Evolutionary conservation across 2,113 vertebrate genomes (phyloP), one percentile per base, ranked within the genome.

Genomic region (Pseudorectes ferrugineus): DNA sequence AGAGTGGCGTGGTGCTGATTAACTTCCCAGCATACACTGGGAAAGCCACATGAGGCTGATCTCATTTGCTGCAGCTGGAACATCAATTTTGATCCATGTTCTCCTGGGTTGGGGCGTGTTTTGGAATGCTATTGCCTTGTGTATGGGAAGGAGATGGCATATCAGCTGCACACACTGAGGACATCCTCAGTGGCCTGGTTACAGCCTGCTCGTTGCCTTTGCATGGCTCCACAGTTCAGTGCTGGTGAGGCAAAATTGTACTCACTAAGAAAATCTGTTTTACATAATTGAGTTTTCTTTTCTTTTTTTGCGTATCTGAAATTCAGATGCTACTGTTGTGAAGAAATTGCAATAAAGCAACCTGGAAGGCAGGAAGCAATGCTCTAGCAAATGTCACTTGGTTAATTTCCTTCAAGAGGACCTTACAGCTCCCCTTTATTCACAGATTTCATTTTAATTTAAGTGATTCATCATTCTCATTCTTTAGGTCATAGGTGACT

Each of bases 371-470:
- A 71, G 22, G 31, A 16, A 93, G 1, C 4, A 85, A 12, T 87
- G 57, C 20, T 59, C n/a, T 74, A 36, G 42, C 33, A 80, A 85
- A 90, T 31, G 14, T 65, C 12, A n/a, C 14, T 10, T 9, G 0
- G 10, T 81, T 75, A 84, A 36, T 85, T 48, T 83, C 46, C 66
- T 81, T 55, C 24, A 67, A 43, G 38, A 75, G 20, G 24, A 93
- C 18, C 23, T 77, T 58, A 29, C 15, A 75, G 40, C 19, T 74
- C 18, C 13, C 20, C 5, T 46, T 93, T 80, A 67, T 78, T 78
- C 31, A 43, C 9, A 46, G 26, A 42, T 85, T 96, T 92, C 7
- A 23, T 87, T 90, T 91, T 66, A 42, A 45, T 83, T 77, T 46
- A 67, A 89, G 22, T 70, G 31, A 68, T 55, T 92, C 22, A 31